Evolutionary conservation across 2,888 invertebrate species (phyloP).

Genomic region (Philaethria dido): DNA sequence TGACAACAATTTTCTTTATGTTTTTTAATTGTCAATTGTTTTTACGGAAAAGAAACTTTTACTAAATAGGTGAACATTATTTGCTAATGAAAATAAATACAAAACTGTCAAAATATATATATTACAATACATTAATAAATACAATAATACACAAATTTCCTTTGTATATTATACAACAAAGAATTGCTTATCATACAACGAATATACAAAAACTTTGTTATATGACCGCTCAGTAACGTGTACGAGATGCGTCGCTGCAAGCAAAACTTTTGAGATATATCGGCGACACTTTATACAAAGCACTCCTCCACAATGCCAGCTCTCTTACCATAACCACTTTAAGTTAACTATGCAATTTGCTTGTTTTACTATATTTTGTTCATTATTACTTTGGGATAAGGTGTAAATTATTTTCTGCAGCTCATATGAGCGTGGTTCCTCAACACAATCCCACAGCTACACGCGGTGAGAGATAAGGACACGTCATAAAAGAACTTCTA

Average conservation of each 20-base stretch:
- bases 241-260: constrained; percentile 46
- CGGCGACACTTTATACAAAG: constrained; percentile 78
- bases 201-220: constrained; percentile 10
- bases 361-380: not conserved
- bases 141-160: not conserved
- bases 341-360: constrained; percentile 45
- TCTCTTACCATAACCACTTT: constrained; percentile 60
- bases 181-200: constrained; percentile 14
- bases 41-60: too few species aligned
- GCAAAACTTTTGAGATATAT: constrained; percentile 79
- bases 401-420: constrained; percentile 22
- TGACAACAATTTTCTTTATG: too few species aligned
- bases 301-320: constrained; percentile 71
- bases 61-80: too few species aligned
- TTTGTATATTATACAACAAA: not conserved
- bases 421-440: constrained; percentile 23
- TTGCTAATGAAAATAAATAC: too few species aligned
- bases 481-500: constrained; percentile 75
- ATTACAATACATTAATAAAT: not conserved
- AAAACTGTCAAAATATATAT: too few species aligned
- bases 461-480: constrained; percentile 75
- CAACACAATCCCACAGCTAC: constrained; percentile 50
- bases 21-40: too few species aligned
- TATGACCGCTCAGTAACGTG: constrained; percentile 33
- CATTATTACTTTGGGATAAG: constrained; percentile 31